A percentile compares a stretch with the other conserved stretches of the same genome.
phyloP scores from a whole-genome alignment of 2,797 vertebrate genomes.

The Pangasius mekongensis region DNA sequence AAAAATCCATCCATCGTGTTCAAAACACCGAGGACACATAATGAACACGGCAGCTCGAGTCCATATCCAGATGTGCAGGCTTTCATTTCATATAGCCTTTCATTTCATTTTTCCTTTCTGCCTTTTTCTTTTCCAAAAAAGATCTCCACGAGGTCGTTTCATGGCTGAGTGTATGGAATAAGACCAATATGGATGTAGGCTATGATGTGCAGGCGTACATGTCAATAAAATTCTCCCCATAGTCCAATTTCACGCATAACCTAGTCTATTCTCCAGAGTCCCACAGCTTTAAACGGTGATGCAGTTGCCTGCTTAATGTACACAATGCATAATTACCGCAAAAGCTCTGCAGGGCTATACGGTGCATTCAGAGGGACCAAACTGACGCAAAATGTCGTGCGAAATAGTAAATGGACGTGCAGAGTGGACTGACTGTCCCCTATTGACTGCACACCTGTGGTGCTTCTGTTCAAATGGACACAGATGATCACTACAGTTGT shows the following conservation, averaged over 20 bases:
- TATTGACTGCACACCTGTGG: constrained; percentile 39
- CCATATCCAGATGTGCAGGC: constrained; percentile 5
- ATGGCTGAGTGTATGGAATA: constrained; percentile 30
- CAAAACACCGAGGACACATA: constrained; percentile 18
- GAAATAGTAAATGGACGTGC: constrained; percentile 2
- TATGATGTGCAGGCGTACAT: constrained; percentile 26
- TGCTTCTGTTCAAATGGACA: constrained; percentile 18
- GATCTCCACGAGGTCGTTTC: constrained; percentile 24
- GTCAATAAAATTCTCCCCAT: constrained; percentile 42
- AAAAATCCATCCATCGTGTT: constrained; percentile 44
- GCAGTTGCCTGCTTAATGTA: constrained; percentile 34
- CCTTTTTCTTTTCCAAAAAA: background rate
- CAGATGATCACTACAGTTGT: constrained; percentile 27
- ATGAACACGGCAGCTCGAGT: constrained; percentile 3
- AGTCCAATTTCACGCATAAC: constrained; percentile 47
- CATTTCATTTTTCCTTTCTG: background rate
- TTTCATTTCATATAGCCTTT: constrained; percentile 33
- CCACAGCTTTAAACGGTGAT: constrained; percentile 19
- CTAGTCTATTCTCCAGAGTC: constrained; percentile 45
- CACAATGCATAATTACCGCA: constrained; percentile 35
- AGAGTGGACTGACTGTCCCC: constrained; percentile 12
- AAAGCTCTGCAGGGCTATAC: constrained; percentile 9
- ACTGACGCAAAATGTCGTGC: background rate
- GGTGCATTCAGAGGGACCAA: background rate
- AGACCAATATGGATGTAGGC: constrained; percentile 11